Conservation (phyloP, 2,888 invertebrate genomes). For the Conus canariensis region DNA sequence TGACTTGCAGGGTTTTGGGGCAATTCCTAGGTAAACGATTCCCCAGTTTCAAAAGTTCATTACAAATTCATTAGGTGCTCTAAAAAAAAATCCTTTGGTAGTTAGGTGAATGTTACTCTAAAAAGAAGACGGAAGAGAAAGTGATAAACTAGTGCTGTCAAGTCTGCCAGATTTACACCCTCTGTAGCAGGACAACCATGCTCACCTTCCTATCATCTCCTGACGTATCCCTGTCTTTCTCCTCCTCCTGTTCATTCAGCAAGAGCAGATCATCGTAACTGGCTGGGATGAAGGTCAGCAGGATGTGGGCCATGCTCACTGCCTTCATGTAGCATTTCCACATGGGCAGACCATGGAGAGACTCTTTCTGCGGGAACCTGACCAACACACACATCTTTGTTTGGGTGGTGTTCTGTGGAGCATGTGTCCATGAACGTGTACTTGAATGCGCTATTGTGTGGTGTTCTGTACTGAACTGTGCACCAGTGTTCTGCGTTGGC, state of each 20-base stretch:
- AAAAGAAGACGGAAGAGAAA: too few species aligned
- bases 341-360: slow-evolving; percentile 67
- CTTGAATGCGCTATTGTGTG: not conserved
- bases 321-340: slow-evolving; percentile 87
- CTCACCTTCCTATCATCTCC: slow-evolving; percentile 10
- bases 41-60: too few species aligned
- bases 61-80: too few species aligned
- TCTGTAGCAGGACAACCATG: too few species aligned
- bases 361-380: slow-evolving; percentile 31
- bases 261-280: slow-evolving; percentile 80
- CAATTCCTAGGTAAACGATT: too few species aligned
- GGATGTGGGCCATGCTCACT: slow-evolving; percentile 83
- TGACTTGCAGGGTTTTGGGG: too few species aligned
- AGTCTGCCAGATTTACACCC: too few species aligned
- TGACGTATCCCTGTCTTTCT: not conserved
- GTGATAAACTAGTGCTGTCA: too few species aligned
- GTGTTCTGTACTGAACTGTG: not conserved
- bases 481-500: too few species aligned
- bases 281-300: slow-evolving; percentile 85
- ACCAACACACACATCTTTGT: not conserved
- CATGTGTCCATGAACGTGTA: too few species aligned
- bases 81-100: too few species aligned
- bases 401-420: not conserved
- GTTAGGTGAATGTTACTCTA: too few species aligned
- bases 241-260: slow-evolving; percentile 56